A percentile compares a stretch with the other conserved stretches of the same genome.
Evolutionary conservation across 2,797 vertebrate species (phyloP).

Genomic region (Erpetoichthys calabaricus): DNA sequence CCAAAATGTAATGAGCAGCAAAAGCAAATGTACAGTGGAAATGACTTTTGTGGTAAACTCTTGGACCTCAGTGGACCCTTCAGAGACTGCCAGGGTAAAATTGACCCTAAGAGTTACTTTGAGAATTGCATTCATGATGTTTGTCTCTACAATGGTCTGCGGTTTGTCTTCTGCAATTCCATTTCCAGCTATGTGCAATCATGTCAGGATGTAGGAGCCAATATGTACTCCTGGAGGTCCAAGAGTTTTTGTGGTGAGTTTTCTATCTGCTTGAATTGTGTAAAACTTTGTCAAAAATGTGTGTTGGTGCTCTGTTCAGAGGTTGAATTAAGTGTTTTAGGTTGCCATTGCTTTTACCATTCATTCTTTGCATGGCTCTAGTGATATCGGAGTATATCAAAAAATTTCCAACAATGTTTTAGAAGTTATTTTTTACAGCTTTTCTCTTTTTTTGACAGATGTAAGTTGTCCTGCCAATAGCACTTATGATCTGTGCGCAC

Average conservation of each 20-base stretch:
- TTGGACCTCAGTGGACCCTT: conserved; percentile 23
- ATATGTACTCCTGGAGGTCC: conserved; percentile 29
- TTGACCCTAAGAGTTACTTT: conserved; percentile 23
- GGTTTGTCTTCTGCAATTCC: conserved; percentile 21
- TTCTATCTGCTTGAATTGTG: too few relatives aligned
- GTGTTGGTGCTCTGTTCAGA: too few relatives aligned
- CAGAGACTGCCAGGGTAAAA: conserved; percentile 23
- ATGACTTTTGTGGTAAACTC: conserved; percentile 27
- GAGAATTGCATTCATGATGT: conserved; percentile 30
- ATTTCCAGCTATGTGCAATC: conserved; percentile 28
- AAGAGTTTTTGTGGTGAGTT: conserved; percentile 37
- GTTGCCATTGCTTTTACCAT: too few relatives aligned
- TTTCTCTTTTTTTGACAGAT: conserved; percentile 19
- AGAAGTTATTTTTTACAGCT: too few relatives aligned
- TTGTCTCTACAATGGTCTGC: conserved; percentile 31
- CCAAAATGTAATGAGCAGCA: conserved; percentile 17
- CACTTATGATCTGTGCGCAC: conserved; percentile 31
- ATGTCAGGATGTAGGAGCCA: conserved; percentile 32
- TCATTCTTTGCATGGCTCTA: too few relatives aligned
- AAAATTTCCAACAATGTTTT: too few relatives aligned
- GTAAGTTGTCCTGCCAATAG: conserved; percentile 41
- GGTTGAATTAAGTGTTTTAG: too few relatives aligned
- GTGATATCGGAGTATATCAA: too few relatives aligned
- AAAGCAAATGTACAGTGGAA: conserved; percentile 14
- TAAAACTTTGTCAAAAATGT: background rate